Evolutionary conservation across 2,113 vertebrate species (phyloP).

Genomic region (Budorcas taxicolor): DNA sequence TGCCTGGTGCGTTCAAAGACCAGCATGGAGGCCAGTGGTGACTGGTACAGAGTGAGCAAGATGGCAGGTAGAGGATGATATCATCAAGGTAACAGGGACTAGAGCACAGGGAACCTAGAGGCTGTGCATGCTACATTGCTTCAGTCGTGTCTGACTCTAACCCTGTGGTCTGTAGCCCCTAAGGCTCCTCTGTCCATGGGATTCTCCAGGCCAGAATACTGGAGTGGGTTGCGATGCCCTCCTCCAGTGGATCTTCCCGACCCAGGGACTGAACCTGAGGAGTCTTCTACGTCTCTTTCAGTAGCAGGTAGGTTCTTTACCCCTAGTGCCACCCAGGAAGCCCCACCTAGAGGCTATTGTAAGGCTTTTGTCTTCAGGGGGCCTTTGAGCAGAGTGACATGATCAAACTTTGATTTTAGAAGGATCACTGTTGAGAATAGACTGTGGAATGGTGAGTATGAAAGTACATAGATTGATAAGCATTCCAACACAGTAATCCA

Average conservation of each 20-base stretch:
- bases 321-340: accelerated
- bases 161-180: neutral
- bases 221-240: neutral
- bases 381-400: neutral
- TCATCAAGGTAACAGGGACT: too few species aligned
- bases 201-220: neutral
- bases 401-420: neutral
- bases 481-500: neutral
- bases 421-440: neutral
- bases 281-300: neutral
- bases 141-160: neutral
- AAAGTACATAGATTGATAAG: neutral
- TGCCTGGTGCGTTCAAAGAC: neutral
- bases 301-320: neutral
- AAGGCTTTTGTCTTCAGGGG: neutral
- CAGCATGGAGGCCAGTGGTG: neutral
- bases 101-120: neutral
- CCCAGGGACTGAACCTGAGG: neutral
- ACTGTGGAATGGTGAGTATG: neutral
- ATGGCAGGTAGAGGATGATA: neutral
- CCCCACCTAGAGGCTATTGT: neutral
- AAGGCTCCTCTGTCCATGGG: neutral
- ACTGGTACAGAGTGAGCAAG: neutral
- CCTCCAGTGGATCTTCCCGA: accelerated
- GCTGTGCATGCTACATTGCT: neutral